Conservation (phyloP, 2,888 invertebrate genomes). For the Spilosoma lubricipeda region DNA sequence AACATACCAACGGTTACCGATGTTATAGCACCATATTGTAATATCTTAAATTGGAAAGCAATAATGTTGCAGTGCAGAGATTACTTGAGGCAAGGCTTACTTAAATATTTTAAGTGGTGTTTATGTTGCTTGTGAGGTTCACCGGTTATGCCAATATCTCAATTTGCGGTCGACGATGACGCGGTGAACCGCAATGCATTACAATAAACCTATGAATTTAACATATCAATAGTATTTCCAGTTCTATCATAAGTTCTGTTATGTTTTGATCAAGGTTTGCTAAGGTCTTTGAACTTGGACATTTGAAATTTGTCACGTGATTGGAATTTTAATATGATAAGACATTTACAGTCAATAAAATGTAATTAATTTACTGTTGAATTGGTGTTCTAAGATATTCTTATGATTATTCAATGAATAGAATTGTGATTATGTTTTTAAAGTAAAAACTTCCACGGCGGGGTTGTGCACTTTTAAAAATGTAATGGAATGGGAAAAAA, state of each 20-base stretch:
- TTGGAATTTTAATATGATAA: slow-evolving; percentile 48
- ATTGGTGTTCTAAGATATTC: slow-evolving; percentile 11
- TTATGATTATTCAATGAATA: background rate
- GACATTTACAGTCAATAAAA: slow-evolving; percentile 34
- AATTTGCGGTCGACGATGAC: slow-evolving; percentile 58
- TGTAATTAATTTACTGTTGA: slow-evolving; percentile 34
- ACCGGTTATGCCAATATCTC: slow-evolving; percentile 57
- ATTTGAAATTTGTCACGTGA: slow-evolving; percentile 36
- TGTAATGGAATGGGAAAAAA: too few relatives aligned
- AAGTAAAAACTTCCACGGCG: too few relatives aligned
- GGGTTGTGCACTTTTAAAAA: too few relatives aligned
- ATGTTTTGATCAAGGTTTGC: slow-evolving; percentile 35
- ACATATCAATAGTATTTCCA: slow-evolving; percentile 38
- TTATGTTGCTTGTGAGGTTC: slow-evolving; percentile 37
- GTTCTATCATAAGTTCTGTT: slow-evolving; percentile 34
- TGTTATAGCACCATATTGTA: slow-evolving; percentile 27
- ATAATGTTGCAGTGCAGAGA: slow-evolving; percentile 26
- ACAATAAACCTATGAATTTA: slow-evolving; percentile 36
- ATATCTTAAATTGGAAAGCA: slow-evolving; percentile 35
- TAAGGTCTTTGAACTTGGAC: slow-evolving; percentile 34
- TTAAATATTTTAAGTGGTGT: slow-evolving; percentile 39
- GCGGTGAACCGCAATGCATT: slow-evolving; percentile 37
- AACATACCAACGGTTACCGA: slow-evolving; percentile 21
- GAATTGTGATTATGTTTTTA: background rate
- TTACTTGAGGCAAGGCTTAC: slow-evolving; percentile 23